Evolutionary conservation across 2,113 vertebrate genomes (phyloP), one percentile per base, ranked within the genome.

Genomic region (Chloroceryle aenea): DNA sequence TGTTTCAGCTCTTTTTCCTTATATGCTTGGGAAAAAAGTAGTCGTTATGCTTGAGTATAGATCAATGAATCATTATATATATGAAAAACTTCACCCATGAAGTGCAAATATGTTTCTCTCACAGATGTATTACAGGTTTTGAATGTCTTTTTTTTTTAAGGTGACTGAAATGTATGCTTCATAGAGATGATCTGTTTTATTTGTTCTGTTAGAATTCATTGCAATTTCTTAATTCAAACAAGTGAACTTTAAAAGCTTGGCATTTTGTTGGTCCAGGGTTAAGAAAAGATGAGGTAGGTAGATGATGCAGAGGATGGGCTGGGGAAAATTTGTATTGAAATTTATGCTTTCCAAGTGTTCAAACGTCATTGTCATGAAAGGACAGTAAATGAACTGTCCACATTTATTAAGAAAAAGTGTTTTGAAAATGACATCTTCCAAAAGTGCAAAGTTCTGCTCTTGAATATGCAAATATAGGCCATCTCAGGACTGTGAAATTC

Each of bases 191-290:
- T 0, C 4, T 63, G 20, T 25, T 82, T 73, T 56, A 72, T 62
- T 96, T 90, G 26, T 80, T 94, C 82, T 95, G 66, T 94, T 90
- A 88, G 55, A 50, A 78, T 92, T 94, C 1, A 72, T 71, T 86
- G 25, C 10, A 69, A 36, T 59, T 86, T 82, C 88, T 86, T 13
- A 84, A 94, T 89, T 90, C 84, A 78, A 83, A 85, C 9, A 61
- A 69, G 42, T 75, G 59, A 88, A 88, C 3, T 87, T 93, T 69
- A 47, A 75, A 34, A 87, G 53, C 34, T 45, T 77, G 22, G 34
- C 67, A 66, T 76, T 63, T 91, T 55, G 30, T 61, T 59, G 29
- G 73, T 26, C 23, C 13, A 80, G 47, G 21, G 19, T 78, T 76
- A 78, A 73, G 27, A 14, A 69, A 56, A 64, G 68, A 64, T 18